Percentiles rank a stretch among this genome's conserved stretches.
These are phyloP conservation scores for Trichogramma dendrolimi DNA, from an alignment of 2,888 invertebrate genomes.

Conservation along the genomic window DNA sequence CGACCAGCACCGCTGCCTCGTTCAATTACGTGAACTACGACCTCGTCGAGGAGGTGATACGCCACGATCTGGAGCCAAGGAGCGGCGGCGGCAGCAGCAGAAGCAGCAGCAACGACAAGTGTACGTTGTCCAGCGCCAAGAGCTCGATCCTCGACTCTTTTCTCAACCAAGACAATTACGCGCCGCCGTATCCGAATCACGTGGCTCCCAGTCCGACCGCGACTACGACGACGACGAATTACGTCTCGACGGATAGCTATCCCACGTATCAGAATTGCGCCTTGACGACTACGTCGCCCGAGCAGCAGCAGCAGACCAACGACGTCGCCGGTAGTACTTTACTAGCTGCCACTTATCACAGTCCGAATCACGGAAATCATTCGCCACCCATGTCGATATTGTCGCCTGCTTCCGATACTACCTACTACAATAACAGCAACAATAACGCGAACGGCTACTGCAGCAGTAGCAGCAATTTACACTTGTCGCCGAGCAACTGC, in stretches of 20 bases:
- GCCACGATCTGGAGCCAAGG: constrained; percentile 21
- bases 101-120: constrained; percentile 6
- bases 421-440: too few species aligned
- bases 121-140: constrained; percentile 31
- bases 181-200: neutral
- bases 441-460: too few species aligned
- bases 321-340: too few species aligned
- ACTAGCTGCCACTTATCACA: too few species aligned
- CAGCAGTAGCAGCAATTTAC: neutral
- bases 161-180: constrained; percentile 24
- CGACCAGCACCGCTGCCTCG: constrained; percentile 33
- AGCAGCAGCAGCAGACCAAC: too few species aligned
- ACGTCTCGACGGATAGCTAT: too few species aligned
- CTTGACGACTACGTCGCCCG: too few species aligned
- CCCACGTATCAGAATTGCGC: too few species aligned
- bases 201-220: neutral
- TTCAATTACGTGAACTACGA: constrained; percentile 34
- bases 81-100: neutral
- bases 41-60: constrained; percentile 39
- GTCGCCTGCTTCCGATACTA: too few species aligned
- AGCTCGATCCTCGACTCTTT: constrained; percentile 39
- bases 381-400: too few species aligned
- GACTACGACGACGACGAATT: neutral
- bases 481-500: neutral
- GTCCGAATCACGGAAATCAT: too few species aligned